Evolutionary conservation across 2,113 vertebrate genomes (phyloP).

Genomic region (Perccottus glenii): DNA sequence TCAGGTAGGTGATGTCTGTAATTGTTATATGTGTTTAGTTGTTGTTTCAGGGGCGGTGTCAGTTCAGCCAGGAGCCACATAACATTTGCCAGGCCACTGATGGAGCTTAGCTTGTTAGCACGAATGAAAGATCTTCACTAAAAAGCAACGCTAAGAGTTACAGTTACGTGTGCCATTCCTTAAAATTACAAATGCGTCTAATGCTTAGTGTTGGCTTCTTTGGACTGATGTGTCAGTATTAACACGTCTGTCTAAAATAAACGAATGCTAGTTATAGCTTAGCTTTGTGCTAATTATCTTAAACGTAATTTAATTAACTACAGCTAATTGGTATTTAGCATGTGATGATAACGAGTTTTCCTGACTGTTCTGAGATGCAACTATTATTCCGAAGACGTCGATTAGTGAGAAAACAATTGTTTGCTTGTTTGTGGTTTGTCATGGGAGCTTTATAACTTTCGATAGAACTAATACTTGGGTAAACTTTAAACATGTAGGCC

Average conservation of each 20-base stretch:
- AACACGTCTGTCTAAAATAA: background rate
- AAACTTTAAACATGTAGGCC: too few relatives aligned
- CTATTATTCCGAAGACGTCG: too few relatives aligned
- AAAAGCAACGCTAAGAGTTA: background rate
- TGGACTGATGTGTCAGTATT: background rate
- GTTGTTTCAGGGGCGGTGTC: slow-evolving; percentile 75
- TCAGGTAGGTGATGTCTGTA: slow-evolving; percentile 60
- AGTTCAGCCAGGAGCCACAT: slow-evolving; percentile 35
- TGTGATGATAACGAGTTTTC: too few relatives aligned
- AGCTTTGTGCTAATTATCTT: slow-evolving; percentile 51
- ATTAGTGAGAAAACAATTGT: too few relatives aligned
- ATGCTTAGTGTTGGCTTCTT: background rate
- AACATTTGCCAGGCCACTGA: slow-evolving; percentile 59
- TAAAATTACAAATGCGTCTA: background rate
- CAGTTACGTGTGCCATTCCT: rapidly evolving
- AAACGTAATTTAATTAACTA: slow-evolving; percentile 3
- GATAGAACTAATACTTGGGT: too few relatives aligned
- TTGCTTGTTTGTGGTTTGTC: too few relatives aligned
- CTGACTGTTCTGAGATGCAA: background rate
- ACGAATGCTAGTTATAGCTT: slow-evolving; percentile 11
- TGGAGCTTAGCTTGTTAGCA: slow-evolving; percentile 39
- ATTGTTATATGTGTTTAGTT: slow-evolving; percentile 4
- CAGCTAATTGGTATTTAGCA: background rate
- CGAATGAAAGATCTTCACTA: background rate
- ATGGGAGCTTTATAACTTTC: too few relatives aligned